phyloP scores from a whole-genome alignment of 1,140 invertebrate genomes.

The Teleopsis dalmanni region DNA sequence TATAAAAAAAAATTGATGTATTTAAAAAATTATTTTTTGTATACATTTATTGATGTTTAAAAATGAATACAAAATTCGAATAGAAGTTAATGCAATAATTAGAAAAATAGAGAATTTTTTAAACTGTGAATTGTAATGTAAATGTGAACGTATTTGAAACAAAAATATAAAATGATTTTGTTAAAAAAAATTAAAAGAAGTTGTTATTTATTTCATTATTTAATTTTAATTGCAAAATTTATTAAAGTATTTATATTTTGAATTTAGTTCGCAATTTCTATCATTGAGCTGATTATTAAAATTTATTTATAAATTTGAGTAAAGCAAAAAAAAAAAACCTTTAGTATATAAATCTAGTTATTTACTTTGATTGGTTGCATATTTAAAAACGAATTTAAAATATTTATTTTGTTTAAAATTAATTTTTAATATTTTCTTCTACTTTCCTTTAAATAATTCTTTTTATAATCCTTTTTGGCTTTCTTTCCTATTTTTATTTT shows the following conservation, averaged over 20 bases:
- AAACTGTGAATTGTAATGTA: constrained; percentile 1
- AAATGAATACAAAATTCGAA: background rate
- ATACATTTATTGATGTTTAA: background rate
- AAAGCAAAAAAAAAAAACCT: too few species aligned
- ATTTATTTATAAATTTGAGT: too few species aligned
- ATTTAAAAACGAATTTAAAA: background rate
- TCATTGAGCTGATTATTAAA: too few species aligned
- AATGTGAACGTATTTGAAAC: background rate
- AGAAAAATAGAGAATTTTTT: background rate
- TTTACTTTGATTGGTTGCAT: too few species aligned
- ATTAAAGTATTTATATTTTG: background rate
- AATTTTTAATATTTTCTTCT: background rate
- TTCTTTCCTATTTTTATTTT: too few species aligned
- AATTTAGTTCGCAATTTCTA: background rate
- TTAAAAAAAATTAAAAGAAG: constrained; percentile 3
- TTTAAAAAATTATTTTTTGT: background rate
- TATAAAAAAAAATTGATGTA: background rate
- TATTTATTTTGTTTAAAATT: background rate
- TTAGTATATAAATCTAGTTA: too few species aligned
- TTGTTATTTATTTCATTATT: background rate
- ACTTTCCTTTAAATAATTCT: too few species aligned
- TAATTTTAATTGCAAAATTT: background rate
- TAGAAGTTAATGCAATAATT: background rate
- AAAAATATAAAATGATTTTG: constrained; percentile 6
- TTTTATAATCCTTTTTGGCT: too few species aligned